Percentiles rank a stretch among this genome's conserved stretches.
phyloP scores from a whole-genome alignment of 2,797 vertebrate genomes.

The Muscicapa comitata region DNA sequence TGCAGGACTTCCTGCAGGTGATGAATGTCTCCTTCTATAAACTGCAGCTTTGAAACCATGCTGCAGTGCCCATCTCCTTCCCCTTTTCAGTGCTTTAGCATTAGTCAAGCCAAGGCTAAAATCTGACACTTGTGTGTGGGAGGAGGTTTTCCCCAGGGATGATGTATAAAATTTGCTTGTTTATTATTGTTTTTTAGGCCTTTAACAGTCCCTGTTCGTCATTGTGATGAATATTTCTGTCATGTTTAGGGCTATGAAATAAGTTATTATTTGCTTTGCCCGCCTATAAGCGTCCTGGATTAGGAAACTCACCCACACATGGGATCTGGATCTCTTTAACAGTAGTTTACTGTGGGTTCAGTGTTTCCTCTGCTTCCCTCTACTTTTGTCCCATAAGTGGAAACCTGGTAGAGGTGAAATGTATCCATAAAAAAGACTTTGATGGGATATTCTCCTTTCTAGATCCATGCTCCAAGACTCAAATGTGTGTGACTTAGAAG shows the following conservation, averaged over 20 bases:
- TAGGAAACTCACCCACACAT: not conserved
- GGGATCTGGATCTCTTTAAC: not conserved
- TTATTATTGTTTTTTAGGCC: not conserved
- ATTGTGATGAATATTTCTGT: not conserved
- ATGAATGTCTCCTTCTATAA: not conserved
- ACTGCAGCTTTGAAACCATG: not conserved
- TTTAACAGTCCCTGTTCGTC: not conserved
- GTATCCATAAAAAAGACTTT: not conserved
- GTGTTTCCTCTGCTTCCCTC: not conserved
- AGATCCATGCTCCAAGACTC: not conserved
- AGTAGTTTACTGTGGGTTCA: not conserved
- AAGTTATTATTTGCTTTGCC: not conserved
- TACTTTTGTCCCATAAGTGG: not conserved
- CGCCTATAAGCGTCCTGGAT: not conserved
- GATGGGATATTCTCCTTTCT: not conserved
- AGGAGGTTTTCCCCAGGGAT: not conserved
- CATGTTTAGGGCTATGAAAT: not conserved
- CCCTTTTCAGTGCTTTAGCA: not conserved
- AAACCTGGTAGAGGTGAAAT: not conserved
- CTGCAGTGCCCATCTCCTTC: not conserved
- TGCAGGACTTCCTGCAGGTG: not conserved
- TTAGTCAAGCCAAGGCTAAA: conserved; percentile 17
- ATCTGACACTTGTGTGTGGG: not conserved
- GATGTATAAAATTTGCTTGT: not conserved
- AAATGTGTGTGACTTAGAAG: not conserved